These are phyloP conservation scores for Sarcophaga peregrina DNA, from an alignment of 1,140 invertebrate genomes.

Conservation along the genomic window DNA sequence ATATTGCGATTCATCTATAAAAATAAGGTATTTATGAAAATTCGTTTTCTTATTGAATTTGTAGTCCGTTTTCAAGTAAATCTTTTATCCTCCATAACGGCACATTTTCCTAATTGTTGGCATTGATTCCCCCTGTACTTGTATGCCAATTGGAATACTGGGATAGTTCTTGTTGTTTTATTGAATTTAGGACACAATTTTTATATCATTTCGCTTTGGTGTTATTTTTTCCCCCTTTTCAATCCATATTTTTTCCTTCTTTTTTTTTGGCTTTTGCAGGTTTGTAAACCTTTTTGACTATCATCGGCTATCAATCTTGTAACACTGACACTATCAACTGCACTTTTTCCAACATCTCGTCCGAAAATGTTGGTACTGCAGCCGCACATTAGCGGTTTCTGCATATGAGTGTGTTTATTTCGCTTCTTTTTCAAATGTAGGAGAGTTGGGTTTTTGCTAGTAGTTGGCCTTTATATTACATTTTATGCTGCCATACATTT, in stretches of 20 bases:
- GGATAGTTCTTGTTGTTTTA: too few species aligned
- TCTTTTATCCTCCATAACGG: too few species aligned
- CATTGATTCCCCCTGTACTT: too few species aligned
- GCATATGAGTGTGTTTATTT: background rate
- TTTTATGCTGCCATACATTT: slow-evolving; percentile 4
- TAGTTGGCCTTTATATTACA: background rate
- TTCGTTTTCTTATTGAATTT: too few species aligned
- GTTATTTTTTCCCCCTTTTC: background rate
- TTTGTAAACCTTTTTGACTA: slow-evolving; percentile 8
- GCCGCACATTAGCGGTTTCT: slow-evolving; percentile 17
- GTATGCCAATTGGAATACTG: too few species aligned
- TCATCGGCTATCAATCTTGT: slow-evolving; percentile 13
- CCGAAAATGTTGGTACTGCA: background rate
- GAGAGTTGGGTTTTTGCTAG: background rate
- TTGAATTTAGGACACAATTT: background rate
- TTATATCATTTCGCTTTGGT: background rate
- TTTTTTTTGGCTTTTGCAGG: background rate
- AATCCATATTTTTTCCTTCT: background rate
- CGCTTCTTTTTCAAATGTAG: background rate
- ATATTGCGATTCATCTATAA: too few species aligned
- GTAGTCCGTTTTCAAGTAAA: too few species aligned
- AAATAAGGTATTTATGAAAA: too few species aligned
- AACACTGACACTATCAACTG: slow-evolving; percentile 14
- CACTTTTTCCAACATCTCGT: background rate
- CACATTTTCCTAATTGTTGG: too few species aligned